phyloP scores from a whole-genome alignment of 64 coral and sea anemone genomes.

The Stichodactyla mertensii region DNA sequence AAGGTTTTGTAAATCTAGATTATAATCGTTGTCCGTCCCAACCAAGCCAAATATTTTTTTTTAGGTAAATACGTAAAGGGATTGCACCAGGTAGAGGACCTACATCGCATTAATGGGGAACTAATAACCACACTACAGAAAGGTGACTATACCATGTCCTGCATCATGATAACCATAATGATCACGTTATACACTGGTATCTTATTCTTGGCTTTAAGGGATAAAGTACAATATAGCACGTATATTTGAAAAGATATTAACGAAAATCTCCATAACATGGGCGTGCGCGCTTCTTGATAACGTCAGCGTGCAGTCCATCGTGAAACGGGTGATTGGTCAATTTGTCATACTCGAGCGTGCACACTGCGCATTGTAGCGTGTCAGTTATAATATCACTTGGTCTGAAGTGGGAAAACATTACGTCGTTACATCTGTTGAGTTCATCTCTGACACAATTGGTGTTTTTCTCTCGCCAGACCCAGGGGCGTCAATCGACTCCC shows the following conservation, averaged over 20 bases:
- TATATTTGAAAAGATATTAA: no score
- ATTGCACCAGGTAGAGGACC: slow-evolving; percentile 61
- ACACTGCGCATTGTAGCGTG: no score
- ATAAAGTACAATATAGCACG: no score
- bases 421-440: neutral
- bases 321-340: no score
- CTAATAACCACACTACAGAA: slow-evolving; percentile 34
- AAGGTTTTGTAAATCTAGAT: neutral
- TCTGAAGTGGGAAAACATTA: neutral
- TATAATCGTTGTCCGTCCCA: neutral
- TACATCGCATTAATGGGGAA: slow-evolving; percentile 46
- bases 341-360: no score
- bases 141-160: neutral
- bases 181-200: neutral
- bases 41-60: neutral
- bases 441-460: neutral
- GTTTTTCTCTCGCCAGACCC: slow-evolving; percentile 56
- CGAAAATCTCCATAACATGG: no score
- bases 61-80: slow-evolving; percentile 61
- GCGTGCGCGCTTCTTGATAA: no score
- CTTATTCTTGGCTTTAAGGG: neutral
- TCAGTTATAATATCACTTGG: no score
- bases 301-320: no score
- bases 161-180: neutral
- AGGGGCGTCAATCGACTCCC: slow-evolving; percentile 41